Evolutionary conservation across 1,140 invertebrate genomes (phyloP).

Genomic region (Drosophila elegans): DNA sequence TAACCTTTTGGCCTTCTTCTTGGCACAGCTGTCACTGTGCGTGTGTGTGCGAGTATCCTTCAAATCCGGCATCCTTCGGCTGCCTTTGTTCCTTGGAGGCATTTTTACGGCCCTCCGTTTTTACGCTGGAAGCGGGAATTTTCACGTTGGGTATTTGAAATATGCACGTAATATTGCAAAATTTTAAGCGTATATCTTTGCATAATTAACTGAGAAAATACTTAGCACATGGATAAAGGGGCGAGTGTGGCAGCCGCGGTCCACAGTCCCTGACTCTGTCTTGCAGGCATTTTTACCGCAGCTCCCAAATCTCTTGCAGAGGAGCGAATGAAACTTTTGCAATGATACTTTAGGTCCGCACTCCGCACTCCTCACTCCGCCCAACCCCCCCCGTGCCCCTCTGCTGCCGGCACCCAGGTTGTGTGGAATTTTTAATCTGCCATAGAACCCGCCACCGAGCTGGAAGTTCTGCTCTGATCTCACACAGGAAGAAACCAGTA

Average conservation of each 20-base stretch:
- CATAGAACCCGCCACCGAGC: conserved; percentile 51
- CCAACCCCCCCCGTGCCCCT: background rate
- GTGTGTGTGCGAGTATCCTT: conserved; percentile 3
- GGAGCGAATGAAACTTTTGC: conserved; percentile 73
- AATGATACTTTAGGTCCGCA: conserved; percentile 69
- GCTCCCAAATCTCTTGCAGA: conserved; percentile 65
- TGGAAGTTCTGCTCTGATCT: conserved; percentile 15
- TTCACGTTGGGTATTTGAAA: conserved; percentile 72
- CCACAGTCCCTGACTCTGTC: conserved; percentile 37
- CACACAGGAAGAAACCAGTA: conserved; percentile 11
- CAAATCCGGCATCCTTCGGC: conserved; percentile 31
- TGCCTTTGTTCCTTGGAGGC: conserved; percentile 58
- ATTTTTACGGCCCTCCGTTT: conserved; percentile 69
- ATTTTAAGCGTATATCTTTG: conserved; percentile 83
- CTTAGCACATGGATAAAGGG: conserved; percentile 51
- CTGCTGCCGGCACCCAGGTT: conserved; percentile 50
- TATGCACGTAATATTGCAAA: conserved; percentile 84
- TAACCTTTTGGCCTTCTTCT: conserved; percentile 43
- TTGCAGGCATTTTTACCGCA: conserved; percentile 78
- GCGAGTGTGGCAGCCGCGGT: conserved; percentile 7
- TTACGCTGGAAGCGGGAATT: conserved; percentile 57
- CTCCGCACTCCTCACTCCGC: conserved; percentile 1
- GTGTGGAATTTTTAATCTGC: conserved; percentile 82
- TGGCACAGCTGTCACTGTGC: conserved; percentile 20
- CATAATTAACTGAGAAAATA: conserved; percentile 84